Evolutionary conservation across 2,888 invertebrate genomes (phyloP).

Genomic region (Leptinotarsa tumamoca): DNA sequence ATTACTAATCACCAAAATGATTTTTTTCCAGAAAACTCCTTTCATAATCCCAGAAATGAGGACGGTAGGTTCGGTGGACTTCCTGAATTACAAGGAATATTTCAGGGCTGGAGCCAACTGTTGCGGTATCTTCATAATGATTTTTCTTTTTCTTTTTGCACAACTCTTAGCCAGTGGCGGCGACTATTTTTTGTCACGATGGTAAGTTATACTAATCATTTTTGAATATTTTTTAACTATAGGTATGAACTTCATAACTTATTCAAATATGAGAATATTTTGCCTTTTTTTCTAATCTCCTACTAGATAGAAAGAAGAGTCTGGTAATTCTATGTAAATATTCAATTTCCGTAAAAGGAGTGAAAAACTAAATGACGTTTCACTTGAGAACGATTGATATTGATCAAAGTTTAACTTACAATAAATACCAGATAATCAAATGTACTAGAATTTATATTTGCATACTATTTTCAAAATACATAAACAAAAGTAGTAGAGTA

Average conservation of each 20-base stretch:
- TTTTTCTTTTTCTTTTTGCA: conserved; percentile 69
- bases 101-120: conserved; percentile 71
- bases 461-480: too few relatives aligned
- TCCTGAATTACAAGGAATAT: conserved; percentile 69
- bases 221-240: conserved; percentile 3
- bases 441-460: too few relatives aligned
- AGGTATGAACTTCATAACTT: neutral
- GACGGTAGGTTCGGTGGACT: conserved; percentile 69
- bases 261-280: neutral
- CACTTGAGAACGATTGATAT: too few relatives aligned
- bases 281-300: too few relatives aligned
- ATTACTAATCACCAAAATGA: neutral
- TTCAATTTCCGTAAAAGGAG: too few relatives aligned
- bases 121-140: conserved; percentile 67
- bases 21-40: conserved; percentile 58
- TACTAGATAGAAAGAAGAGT: too few relatives aligned
- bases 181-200: conserved; percentile 62
- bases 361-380: too few relatives aligned
- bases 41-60: conserved; percentile 67
- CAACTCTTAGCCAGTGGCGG: conserved; percentile 65
- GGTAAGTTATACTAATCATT: conserved; percentile 48
- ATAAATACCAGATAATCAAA: too few relatives aligned
- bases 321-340: too few relatives aligned
- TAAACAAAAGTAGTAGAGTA: too few relatives aligned
- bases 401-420: too few relatives aligned